Conservation (phyloP, 2,113 vertebrate genomes). For the Butastur rufipennis region DNA sequence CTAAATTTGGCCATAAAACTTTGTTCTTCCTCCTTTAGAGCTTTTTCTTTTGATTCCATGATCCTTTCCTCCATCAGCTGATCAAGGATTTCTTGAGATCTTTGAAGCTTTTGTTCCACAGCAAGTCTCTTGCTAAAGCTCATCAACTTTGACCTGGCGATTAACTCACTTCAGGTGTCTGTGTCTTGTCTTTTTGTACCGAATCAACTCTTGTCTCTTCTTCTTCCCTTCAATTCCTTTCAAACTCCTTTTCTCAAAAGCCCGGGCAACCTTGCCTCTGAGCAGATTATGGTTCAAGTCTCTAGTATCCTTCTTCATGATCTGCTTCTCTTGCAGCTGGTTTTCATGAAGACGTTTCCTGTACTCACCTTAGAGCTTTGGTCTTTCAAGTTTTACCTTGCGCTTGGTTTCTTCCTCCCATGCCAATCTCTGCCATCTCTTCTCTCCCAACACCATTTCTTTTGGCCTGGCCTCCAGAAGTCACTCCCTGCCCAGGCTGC, state of each 20-base stretch:
- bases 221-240: not conserved
- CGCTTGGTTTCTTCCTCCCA: not conserved
- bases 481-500: not conserved
- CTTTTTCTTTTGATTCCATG: not conserved
- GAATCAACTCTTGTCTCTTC: not conserved
- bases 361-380: not conserved
- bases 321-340: not conserved
- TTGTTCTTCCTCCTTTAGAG: not conserved
- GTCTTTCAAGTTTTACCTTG: not conserved
- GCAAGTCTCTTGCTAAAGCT: not conserved
- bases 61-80: not conserved
- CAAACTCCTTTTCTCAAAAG: not conserved
- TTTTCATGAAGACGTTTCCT: not conserved
- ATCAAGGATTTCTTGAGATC: conserved; percentile 12
- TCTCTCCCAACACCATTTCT: not conserved
- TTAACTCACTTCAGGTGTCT: not conserved
- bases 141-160: not conserved
- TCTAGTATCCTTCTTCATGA: not conserved
- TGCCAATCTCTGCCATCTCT: not conserved
- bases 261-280: not conserved
- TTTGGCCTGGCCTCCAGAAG: not conserved
- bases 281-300: not conserved
- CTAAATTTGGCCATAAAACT: not conserved
- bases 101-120: conserved; percentile 15
- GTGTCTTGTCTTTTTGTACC: not conserved